Conservation (phyloP, 2,888 invertebrate genomes). For the Neelides folsomi region DNA sequence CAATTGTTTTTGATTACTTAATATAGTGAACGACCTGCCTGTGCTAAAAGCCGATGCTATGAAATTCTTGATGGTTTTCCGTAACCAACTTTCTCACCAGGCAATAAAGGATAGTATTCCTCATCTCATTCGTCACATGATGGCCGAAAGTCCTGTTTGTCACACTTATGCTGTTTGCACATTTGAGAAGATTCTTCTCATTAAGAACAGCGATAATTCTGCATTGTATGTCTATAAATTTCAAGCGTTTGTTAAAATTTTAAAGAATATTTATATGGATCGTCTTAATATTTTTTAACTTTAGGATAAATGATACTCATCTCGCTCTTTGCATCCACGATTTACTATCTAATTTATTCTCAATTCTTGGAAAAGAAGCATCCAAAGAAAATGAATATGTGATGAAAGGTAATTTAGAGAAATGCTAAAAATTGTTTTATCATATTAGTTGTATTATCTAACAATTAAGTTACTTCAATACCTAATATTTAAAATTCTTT, state of each 20-base stretch:
- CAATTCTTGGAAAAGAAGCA: slow-evolving; percentile 54
- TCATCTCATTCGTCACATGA: slow-evolving; percentile 61
- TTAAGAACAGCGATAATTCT: slow-evolving; percentile 50
- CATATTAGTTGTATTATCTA: too few relatives aligned
- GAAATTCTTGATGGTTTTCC: slow-evolving; percentile 91
- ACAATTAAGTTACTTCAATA: too few relatives aligned
- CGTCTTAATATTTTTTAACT: slow-evolving; percentile 26
- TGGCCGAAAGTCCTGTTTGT: slow-evolving; percentile 67
- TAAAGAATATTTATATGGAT: neutral
- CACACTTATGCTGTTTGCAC: slow-evolving; percentile 90
- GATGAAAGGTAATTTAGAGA: slow-evolving; percentile 62
- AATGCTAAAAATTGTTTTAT: too few relatives aligned
- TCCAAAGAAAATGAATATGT: slow-evolving; percentile 91
- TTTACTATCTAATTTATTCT: slow-evolving; percentile 62
- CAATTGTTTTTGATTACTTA: neutral
- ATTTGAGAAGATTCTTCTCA: slow-evolving; percentile 71
- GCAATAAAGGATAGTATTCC: slow-evolving; percentile 62
- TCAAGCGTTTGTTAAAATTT: neutral
- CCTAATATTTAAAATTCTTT: neutral
- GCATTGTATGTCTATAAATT: slow-evolving; percentile 41
- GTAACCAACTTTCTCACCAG: slow-evolving; percentile 72
- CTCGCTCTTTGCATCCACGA: slow-evolving; percentile 54
- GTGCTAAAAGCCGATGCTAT: slow-evolving; percentile 92
- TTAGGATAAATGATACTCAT: slow-evolving; percentile 47
- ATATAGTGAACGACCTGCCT: slow-evolving; percentile 66